Conservation (phyloP, 2,888 invertebrate species). For the Thecophora atra region DNA sequence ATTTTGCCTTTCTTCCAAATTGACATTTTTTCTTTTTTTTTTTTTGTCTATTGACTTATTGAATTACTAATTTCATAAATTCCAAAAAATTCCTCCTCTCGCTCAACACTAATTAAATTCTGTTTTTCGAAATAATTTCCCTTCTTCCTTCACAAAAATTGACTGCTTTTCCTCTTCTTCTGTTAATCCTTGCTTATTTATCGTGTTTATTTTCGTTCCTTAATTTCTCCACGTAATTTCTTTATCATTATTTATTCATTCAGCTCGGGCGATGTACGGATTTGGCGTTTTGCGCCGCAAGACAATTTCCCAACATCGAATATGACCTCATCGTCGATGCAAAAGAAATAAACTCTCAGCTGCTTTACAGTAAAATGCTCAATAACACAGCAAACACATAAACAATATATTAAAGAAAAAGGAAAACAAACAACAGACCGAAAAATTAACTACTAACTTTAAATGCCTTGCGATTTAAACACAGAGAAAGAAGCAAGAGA, state of each 20-base stretch:
- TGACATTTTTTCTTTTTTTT: background rate
- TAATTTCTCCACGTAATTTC: constrained; percentile 33
- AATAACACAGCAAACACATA: too few species aligned
- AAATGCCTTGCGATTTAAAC: too few species aligned
- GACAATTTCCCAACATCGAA: constrained; percentile 51
- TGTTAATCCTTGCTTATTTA: background rate
- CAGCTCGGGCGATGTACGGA: constrained; percentile 56
- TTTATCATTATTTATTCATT: constrained; percentile 43
- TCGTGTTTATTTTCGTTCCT: constrained; percentile 21
- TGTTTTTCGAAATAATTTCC: background rate
- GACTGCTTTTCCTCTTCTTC: background rate
- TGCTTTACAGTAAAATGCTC: constrained; percentile 12
- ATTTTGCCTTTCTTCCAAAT: background rate
- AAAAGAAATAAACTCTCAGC: constrained; percentile 42
- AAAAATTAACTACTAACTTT: constrained; percentile 19
- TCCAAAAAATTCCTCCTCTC: background rate
- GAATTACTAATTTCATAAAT: background rate
- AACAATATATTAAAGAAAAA: background rate
- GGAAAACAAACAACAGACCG: constrained; percentile 7
- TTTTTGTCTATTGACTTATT: background rate
- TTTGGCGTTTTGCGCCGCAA: constrained; percentile 55
- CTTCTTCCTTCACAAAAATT: background rate
- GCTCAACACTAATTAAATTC: background rate
- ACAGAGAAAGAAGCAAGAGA: too few species aligned
- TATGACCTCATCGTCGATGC: constrained; percentile 48